These are phyloP conservation scores for Netelia melanura DNA, from an alignment of 2,888 invertebrate species.

Conservation along the genomic window DNA sequence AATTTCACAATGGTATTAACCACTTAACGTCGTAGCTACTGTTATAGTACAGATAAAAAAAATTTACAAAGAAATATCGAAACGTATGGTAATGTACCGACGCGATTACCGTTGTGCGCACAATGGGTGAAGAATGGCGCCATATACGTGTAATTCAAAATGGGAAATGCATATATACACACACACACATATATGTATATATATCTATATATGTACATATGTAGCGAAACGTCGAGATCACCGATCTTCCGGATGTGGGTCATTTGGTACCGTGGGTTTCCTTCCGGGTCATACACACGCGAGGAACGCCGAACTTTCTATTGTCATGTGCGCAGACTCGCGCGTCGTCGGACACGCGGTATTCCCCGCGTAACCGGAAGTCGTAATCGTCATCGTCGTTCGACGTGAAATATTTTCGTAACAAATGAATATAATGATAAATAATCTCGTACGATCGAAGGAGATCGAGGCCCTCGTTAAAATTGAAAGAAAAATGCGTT, in stretches of 20 bases:
- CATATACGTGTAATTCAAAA: not conserved
- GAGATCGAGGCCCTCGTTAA: not conserved
- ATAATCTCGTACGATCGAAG: not conserved
- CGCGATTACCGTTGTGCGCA: not conserved
- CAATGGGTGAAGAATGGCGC: conserved; percentile 1
- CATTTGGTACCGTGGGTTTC: conserved; percentile 78
- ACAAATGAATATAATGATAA: conserved; percentile 24
- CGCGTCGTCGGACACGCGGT: conserved; percentile 51
- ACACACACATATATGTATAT: not conserved
- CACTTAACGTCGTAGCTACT: too few relatives aligned
- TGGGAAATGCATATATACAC: not conserved
- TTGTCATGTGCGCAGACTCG: conserved; percentile 73
- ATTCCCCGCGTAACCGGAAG: conserved; percentile 52
- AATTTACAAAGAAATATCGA: not conserved
- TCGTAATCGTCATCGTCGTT: conserved; percentile 45
- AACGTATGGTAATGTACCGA: not conserved
- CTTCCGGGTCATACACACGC: conserved; percentile 81
- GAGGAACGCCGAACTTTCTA: conserved; percentile 78
- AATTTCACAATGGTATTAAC: too few relatives aligned
- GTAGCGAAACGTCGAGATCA: conserved; percentile 33
- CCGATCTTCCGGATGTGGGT: conserved; percentile 79
- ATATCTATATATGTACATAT: not conserved
- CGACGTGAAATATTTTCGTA: conserved; percentile 59
- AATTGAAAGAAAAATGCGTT: not conserved
- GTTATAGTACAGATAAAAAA: too few relatives aligned